Base-by-base conservation (phyloP, 2,888 invertebrate genomes). In the Ptychoptera contaminata region DNA sequence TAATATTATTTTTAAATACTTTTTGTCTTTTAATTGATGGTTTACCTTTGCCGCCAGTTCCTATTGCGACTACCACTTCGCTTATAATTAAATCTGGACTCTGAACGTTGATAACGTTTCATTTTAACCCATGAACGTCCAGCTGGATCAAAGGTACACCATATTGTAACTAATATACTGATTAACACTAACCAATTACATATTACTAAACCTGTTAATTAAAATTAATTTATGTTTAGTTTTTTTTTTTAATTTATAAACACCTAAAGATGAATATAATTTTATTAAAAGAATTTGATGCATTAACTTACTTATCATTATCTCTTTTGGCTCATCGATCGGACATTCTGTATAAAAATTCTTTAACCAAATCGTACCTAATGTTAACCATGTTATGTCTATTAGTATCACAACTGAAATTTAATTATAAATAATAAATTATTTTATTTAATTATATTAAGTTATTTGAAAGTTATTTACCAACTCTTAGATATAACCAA, bases 71-170 rank as follows among this genome's bases (percentile, higher is more conserved):
- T 84, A 40, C 82, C 82, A 43, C 83, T 83, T 45, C 83, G 68
- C 57, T 79, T 78, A 59, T 82, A 80, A 57, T 81, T 79, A 55
- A 77, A 76, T 52, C 80, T 73, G n/a, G 79, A 77, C 59, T 82
- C 81, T 16, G 78, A 76, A 49, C 83, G 73, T 62, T 87, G 85
- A 63, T 83, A 87, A 55, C 83, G 74, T 62, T 86, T 86, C 83
- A 87, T 84, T 67, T 87, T 86, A 23, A 88, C 85, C 87, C 87
- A 88, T 40, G 84, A 84, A 43, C 84, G 69, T 12, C 88, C 88
- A n/a, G 86, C 87, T 1, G 82, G 73, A 65, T 88, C 87, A 65
- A 82, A 88, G 2, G 82, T 82, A 63, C 87, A 87, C 84, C 86
- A 88, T 32, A 83, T 77, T 6, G 83, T 83, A 51, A 83, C 73